Base-by-base conservation (phyloP, 2,797 vertebrate species). In the Oophaga sylvatica region DNA sequence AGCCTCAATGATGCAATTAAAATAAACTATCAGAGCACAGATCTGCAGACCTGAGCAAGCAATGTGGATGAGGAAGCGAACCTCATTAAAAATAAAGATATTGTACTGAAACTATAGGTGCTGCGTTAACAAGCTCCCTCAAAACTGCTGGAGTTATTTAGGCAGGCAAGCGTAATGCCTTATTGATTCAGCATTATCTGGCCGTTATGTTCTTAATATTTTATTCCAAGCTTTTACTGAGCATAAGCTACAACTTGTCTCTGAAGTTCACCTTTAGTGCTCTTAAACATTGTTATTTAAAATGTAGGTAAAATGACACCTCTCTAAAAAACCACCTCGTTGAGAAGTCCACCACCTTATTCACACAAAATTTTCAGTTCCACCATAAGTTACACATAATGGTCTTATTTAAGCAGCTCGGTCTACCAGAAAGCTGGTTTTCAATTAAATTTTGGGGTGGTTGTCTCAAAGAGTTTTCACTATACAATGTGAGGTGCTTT, bases 1-100 rank as follows among this genome's bases (percentile, higher is more conserved):
- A 93, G 92, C 90, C 92, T 84, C 92, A 93, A 81, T 92, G 91
- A 91, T 91, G 93, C 92, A 92, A 91, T 95, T 95, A 93, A 90
- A 94, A 91, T 94, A 90, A 94, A 92, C 92, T 93, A 94, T 94
- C 95, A 95, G 22, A 93, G 92, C 91, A 92, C 73, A 65, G 80
- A 79, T 80, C 87, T 65, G 20, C 90, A 91, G 57, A 62, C 67
- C 87, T 87, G 84, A 77, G 85, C 90, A 87, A 71, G 82, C 78
- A 78, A 29, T 77, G 59, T 77, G 83, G 59, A 76, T 82, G 29
- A 79, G 87, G 68, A 11, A 85, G 88, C 19, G 10, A 79, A 75
- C 19, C 63, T 89, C 90, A 87, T 86, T 85, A 81, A 84, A 90
- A 79, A 60, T 84, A 88, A 87, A 87, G 87, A 45, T 82, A 86